Evolutionary conservation across 1,140 invertebrate genomes (phyloP), one percentile per base, ranked within the genome.

Genomic region (Coenobita brevimanus): DNA sequence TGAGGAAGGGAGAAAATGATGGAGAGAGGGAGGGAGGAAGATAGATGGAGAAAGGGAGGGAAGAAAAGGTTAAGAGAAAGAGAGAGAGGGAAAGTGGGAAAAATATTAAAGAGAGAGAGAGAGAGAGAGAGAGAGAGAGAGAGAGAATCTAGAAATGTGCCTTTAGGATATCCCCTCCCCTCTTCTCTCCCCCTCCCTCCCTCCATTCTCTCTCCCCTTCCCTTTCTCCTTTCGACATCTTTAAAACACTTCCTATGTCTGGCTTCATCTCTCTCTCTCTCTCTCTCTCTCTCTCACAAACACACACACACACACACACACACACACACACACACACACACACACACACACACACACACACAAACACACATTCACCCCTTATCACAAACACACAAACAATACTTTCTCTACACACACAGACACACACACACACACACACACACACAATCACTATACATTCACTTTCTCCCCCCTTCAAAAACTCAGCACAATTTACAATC

Each of bases 101-200:
- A 21, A 54, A 0, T 24, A 27, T 24, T 21, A 54, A 27, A 57
- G 76, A 54, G 38, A 54, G 46, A 54, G 46, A 54, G 46, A 30
- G 46, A 57, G 46, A 57, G 36, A 57, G 76, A 57, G 46, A 30
- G 50, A 79, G 76, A 79, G 76, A 78, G 75, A 50, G 41, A 50
- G 36, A 81, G 21, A 30, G 17, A 8, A 13, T 21, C 27, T n/a
- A 80, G 27, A 15, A 24, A 21, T 15, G 13, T 76, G 13, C n/a
- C 24, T 46, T 10, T 0, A 24, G 38, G n/a, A 78, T 43, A 21
- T 27, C 43, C 54, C 1, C 46, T 30, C 43, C 24, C 27, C 17
- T 78, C 27, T 24, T 54, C 27, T n/a, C 50, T 46, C 38, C 27
- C 43, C 67, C 36, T 3, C 24, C 36, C 4, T 33, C 15, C 36